These are phyloP conservation scores for Cynopterus brachyotis DNA, from an alignment of 2,113 vertebrate genomes.

Conservation along the genomic window DNA sequence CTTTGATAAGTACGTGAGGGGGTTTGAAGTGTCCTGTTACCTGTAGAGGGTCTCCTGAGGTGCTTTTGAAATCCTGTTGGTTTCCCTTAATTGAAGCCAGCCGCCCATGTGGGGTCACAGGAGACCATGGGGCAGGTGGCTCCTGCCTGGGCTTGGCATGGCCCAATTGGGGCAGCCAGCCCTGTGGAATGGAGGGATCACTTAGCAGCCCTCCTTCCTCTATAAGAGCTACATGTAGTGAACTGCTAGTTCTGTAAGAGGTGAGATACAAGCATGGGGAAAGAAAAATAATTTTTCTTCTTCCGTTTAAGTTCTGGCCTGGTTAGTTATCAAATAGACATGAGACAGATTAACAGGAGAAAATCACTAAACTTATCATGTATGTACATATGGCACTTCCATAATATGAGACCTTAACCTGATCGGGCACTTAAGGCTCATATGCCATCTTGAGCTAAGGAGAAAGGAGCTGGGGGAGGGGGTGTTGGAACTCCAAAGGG, in stretches of 20 bases:
- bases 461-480: too few species aligned
- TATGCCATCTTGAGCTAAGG: neutral
- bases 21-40: neutral
- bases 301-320: neutral
- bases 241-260: neutral
- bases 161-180: neutral
- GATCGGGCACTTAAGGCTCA: neutral
- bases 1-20: neutral
- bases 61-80: neutral
- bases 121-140: neutral
- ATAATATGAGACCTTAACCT: too few species aligned
- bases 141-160: neutral
- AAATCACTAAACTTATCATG: neutral
- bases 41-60: neutral
- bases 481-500: neutral
- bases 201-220: neutral
- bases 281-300: neutral
- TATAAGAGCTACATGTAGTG: neutral
- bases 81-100: neutral
- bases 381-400: neutral
- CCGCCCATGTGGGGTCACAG: rapidly evolving
- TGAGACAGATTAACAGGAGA: neutral
- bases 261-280: neutral
- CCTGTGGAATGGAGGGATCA: neutral
- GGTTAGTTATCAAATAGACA: too few species aligned